phyloP scores from a whole-genome alignment of 1,140 invertebrate species.

The Lordiphosa mommai region DNA sequence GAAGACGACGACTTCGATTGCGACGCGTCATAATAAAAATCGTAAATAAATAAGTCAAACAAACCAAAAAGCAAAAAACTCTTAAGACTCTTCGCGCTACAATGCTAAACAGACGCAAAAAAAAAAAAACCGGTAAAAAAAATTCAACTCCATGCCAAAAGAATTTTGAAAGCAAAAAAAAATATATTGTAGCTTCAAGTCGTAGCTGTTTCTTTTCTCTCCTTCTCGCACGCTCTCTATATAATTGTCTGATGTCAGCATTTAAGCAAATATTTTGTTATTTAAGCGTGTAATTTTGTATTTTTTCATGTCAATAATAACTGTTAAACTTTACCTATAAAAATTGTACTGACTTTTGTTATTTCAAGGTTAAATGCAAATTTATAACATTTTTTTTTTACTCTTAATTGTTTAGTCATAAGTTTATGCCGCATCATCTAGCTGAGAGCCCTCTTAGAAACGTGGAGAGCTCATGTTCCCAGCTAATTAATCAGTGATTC shows the following conservation, averaged over 20 bases:
- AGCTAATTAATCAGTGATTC: conserved; percentile 73
- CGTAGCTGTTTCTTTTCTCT: conserved; percentile 25
- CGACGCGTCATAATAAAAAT: conserved; percentile 57
- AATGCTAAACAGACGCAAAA: conserved; percentile 63
- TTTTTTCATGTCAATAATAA: conserved; percentile 10
- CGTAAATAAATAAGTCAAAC: conserved; percentile 50
- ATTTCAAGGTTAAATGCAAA: conserved; percentile 41
- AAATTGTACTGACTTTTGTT: neutral
- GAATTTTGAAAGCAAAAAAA: conserved; percentile 3
- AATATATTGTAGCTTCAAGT: conserved; percentile 18
- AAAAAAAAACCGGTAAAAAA: conserved; percentile 54
- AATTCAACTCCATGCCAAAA: conserved; percentile 12
- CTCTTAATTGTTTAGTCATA: conserved; percentile 24
- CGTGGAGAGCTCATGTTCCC: conserved; percentile 38
- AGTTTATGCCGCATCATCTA: conserved; percentile 21
- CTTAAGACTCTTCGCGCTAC: conserved; percentile 60
- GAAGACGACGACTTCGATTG: conserved; percentile 26
- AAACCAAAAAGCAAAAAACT: conserved; percentile 17
- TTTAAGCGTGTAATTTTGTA: conserved; percentile 76
- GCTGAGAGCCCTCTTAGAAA: neutral
- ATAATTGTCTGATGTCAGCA: conserved; percentile 65
- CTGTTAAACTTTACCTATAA: conserved; percentile 27
- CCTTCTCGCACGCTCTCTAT: conserved; percentile 8
- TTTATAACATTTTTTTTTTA: conserved; percentile 22
- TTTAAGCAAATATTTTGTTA: conserved; percentile 70